Evolutionary conservation across 2,797 vertebrate species (phyloP), one percentile per base, ranked within the genome.

Genomic region (Falco columbarius): DNA sequence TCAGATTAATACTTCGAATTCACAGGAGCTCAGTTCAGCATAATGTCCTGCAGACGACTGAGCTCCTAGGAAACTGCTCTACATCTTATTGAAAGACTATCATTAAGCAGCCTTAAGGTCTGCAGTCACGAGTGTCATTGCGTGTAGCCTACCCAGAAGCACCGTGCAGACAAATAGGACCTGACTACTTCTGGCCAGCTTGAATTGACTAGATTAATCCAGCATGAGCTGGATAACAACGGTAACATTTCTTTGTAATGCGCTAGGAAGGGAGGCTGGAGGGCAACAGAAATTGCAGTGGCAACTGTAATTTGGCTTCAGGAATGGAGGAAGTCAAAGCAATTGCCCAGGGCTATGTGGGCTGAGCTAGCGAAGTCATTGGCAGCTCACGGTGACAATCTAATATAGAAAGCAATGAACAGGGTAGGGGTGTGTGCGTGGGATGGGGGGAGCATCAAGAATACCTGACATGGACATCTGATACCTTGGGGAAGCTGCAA

Each of bases 201-300:
- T 89, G 90, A 96, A 94, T 67, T 66, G 67, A 70, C 83, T 85
- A 82, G 86, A 95, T 87, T 93, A 96, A 97, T 95, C 95, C 93
- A 93, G 83, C 89, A 87, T 73, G 83, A 96, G 89, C n/a, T 90
- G 51, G 83, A 91, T 89, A 95, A 92, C 70, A 93, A 93, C 96
- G 86, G 90, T 95, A 96, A 82, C 90, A 42, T 85, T 77, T 95
- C 89, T 90, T 59, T 71, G 44, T 92, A 91, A 96, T 89, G 61
- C 2, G 2, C 91, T 87, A 61, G 77, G 86, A 96, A 95, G 71
- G 86, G 59, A 95, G 63, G 63, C 84, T 95, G 84, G 71, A 96
- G 71, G 84, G 93, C 95, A 86, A 76, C 44, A 82, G 81, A 95
- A 96, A 97, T 93, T 86, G 86, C 74, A 82, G 59, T 89, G 92